Conservation (phyloP, 2,797 vertebrate species). For the Rhincodon typus region DNA sequence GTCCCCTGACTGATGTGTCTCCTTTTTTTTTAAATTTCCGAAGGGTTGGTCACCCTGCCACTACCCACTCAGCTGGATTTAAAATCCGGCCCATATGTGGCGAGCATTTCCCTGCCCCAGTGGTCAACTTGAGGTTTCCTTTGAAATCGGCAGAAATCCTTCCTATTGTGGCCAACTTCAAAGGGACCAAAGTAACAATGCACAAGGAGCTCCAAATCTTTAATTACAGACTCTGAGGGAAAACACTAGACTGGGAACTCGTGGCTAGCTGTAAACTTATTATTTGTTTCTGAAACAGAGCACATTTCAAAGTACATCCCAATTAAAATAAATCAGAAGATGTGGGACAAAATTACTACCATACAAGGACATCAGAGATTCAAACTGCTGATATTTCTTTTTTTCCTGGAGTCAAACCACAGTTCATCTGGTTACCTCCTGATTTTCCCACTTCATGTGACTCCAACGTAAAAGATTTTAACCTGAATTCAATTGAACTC, state of each 20-base stretch:
- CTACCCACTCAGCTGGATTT: background rate
- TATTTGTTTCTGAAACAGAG: background rate
- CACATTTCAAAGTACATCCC: background rate
- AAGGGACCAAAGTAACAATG: background rate
- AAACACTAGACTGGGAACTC: background rate
- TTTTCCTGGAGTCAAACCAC: background rate
- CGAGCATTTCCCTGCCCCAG: background rate
- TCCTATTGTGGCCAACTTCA: conserved; percentile 3
- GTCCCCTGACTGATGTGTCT: background rate
- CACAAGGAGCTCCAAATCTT: background rate
- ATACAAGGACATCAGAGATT: background rate
- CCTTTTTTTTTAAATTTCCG: no score
- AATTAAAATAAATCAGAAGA: background rate
- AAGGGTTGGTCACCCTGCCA: background rate
- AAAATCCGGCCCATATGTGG: background rate
- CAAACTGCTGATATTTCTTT: background rate
- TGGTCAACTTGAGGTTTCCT: background rate
- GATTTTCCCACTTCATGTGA: background rate
- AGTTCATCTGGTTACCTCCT: background rate
- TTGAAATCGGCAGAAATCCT: background rate
- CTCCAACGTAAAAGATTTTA: background rate
- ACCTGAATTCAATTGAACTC: background rate
- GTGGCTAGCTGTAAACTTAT: background rate
- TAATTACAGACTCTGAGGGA: conserved; percentile 8
- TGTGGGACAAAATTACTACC: conserved; percentile 14